These are phyloP conservation scores for Phrynocephalus versicolor DNA, from an alignment of 2,113 vertebrate species.

Conservation along the genomic window DNA sequence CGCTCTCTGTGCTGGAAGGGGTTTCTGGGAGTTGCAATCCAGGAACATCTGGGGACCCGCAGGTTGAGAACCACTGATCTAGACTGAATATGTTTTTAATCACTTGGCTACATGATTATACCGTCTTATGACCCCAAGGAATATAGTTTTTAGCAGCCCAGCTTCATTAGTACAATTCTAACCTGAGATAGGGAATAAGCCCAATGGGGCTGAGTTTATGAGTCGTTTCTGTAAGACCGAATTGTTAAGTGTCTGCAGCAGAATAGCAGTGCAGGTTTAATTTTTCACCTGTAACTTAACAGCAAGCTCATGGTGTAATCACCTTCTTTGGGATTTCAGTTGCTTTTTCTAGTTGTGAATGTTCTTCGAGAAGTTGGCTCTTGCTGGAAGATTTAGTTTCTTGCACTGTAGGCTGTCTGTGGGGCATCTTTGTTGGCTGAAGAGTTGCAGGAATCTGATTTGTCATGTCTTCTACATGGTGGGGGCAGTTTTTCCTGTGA, in stretches of 20 bases:
- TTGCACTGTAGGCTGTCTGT: neutral
- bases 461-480: conserved; percentile 46
- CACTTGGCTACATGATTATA: neutral
- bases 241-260: neutral
- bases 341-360: neutral
- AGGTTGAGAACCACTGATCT: too few relatives aligned
- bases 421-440: conserved; percentile 13
- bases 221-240: neutral
- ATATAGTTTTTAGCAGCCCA: neutral
- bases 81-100: neutral
- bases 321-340: conserved; percentile 14
- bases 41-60: too few relatives aligned
- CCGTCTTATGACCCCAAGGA: neutral
- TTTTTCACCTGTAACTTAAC: neutral
- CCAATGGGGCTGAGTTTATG: neutral
- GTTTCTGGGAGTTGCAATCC: too few relatives aligned
- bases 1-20: too few relatives aligned
- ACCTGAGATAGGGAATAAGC: neutral
- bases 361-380: neutral
- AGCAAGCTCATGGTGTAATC: neutral
- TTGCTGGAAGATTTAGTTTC: neutral
- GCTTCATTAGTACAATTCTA: neutral
- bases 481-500: conserved; percentile 44
- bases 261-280: neutral
- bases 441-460: conserved; percentile 14